phyloP scores from a whole-genome alignment of 2,888 invertebrate species.

The Drosophila testacea region DNA sequence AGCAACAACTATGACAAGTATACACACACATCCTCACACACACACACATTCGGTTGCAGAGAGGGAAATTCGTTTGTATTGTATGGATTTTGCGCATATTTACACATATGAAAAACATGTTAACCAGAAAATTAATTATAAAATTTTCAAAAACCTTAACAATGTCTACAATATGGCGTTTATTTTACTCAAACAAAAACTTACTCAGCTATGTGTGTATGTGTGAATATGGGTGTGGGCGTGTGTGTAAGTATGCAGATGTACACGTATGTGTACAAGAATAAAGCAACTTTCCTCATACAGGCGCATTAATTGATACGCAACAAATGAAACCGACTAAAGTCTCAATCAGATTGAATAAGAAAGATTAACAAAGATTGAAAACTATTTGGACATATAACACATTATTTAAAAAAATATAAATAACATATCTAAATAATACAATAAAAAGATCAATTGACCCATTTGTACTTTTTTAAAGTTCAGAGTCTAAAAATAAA shows the following conservation, averaged over 20 bases:
- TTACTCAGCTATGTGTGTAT: constrained; percentile 21
- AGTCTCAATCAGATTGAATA: background rate
- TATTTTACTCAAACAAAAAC: constrained; percentile 80
- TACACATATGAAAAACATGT: constrained; percentile 77
- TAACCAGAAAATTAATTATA: constrained; percentile 83
- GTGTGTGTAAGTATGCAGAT: constrained; percentile 7
- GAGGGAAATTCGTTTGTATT: constrained; percentile 41
- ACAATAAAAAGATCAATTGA: too few relatives aligned
- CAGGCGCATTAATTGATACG: constrained; percentile 28
- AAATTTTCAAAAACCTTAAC: constrained; percentile 81
- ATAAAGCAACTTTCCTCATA: constrained; percentile 38
- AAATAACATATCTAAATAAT: too few relatives aligned
- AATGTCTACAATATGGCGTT: constrained; percentile 81
- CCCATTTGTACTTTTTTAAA: too few relatives aligned
- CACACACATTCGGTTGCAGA: constrained; percentile 4
- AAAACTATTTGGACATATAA: background rate
- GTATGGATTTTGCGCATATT: constrained; percentile 76
- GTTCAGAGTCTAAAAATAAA: too few relatives aligned
- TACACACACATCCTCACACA: constrained; percentile 3
- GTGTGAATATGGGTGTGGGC: constrained; percentile 3
- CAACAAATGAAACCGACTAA: background rate
- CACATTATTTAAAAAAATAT: too few relatives aligned
- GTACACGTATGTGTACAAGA: constrained; percentile 1
- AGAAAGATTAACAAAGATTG: background rate
- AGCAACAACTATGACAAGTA: constrained; percentile 56